Evolutionary conservation across 2,797 vertebrate genomes (phyloP).

Genomic region (Ceyx erithaca): DNA sequence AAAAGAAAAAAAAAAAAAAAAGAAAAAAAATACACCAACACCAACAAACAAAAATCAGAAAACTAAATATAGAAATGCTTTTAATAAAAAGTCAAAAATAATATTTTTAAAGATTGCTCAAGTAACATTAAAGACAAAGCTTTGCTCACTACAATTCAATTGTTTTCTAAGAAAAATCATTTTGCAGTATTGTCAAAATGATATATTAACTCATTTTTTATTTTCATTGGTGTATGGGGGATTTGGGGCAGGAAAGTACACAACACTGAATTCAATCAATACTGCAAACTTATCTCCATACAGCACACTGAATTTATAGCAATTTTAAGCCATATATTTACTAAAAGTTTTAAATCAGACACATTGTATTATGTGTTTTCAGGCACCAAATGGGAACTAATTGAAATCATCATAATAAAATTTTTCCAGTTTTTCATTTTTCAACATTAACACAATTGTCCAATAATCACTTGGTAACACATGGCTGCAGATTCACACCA

Average conservation of each 20-base stretch:
- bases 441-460: background rate
- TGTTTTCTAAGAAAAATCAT: background rate
- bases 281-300: background rate
- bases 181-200: background rate
- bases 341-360: background rate
- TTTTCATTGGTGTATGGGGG: background rate
- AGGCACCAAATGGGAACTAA: background rate
- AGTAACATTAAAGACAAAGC: background rate
- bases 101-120: background rate
- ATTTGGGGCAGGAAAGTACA: background rate
- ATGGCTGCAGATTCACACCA: background rate
- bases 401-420: background rate
- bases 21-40: too few relatives aligned
- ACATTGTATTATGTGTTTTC: background rate
- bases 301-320: background rate
- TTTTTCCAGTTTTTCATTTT: background rate
- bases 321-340: background rate
- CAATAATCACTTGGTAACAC: background rate
- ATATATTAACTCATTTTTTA: background rate
- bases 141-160: background rate
- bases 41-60: background rate
- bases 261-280: background rate
- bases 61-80: background rate
- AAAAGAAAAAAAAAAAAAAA: too few relatives aligned
- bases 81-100: background rate